phyloP scores from a whole-genome alignment of 2,888 invertebrate genomes.

The Empis stercorea region DNA sequence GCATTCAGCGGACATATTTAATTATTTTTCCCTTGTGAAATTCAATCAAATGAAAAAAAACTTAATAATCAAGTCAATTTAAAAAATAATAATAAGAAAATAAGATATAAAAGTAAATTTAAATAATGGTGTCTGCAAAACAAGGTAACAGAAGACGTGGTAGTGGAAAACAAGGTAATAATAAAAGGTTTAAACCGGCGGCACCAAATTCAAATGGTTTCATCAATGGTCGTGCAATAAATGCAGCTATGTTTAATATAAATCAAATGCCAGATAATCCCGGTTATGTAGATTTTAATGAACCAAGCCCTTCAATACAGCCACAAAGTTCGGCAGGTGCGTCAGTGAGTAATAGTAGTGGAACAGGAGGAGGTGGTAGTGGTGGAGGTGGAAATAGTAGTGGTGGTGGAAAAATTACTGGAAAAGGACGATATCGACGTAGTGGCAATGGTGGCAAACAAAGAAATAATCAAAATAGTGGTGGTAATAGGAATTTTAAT shows the following conservation, averaged over 20 bases:
- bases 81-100: too few relatives aligned
- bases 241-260: constrained; percentile 25
- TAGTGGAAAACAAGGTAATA: not conserved
- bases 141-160: not conserved
- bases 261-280: constrained; percentile 35
- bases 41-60: too few relatives aligned
- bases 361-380: constrained; percentile 5
- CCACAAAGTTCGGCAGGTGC: constrained; percentile 10
- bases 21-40: too few relatives aligned
- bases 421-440: constrained; percentile 15
- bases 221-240: not conserved
- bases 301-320: constrained; percentile 22
- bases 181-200: not conserved
- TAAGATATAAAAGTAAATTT: too few relatives aligned
- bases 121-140: not conserved
- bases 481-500: constrained; percentile 5
- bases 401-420: not conserved
- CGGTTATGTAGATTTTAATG: constrained; percentile 34
- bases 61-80: too few relatives aligned
- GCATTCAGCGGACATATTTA: too few relatives aligned
- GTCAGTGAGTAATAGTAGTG: not conserved
- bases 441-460: constrained; percentile 6
- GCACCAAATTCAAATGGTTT: not conserved
- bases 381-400: not conserved
- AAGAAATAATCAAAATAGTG: not conserved